Percentiles rank a stretch among this genome's conserved stretches.
Conservation (phyloP, 1,140 invertebrate genomes). For the Cotesia typhae region DNA sequence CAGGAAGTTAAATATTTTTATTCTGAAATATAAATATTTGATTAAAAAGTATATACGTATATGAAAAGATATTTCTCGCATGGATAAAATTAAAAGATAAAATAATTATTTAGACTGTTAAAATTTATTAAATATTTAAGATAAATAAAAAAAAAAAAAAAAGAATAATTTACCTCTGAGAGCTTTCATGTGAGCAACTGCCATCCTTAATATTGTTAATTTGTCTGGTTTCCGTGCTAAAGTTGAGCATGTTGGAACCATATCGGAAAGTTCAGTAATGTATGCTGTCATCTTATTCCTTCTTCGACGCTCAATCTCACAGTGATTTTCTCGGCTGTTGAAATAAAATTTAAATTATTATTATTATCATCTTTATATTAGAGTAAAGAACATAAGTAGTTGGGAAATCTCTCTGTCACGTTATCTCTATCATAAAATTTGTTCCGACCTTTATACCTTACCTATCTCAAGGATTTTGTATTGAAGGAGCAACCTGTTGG, state of each 20-base stretch:
- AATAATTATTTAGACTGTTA: background rate
- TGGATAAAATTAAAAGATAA: background rate
- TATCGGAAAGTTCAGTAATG: constrained; percentile 99
- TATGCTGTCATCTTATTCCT: constrained; percentile 99
- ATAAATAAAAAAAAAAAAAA: constrained; percentile 13
- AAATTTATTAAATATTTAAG: constrained; percentile 5
- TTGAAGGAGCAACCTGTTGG: constrained; percentile 25
- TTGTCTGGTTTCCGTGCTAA: constrained; percentile 98
- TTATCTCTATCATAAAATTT: background rate
- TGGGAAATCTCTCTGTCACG: background rate
- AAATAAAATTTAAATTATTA: constrained; percentile 31
- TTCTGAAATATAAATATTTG: background rate
- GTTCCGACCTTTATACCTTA: constrained; percentile 9
- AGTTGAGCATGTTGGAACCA: constrained; percentile 98
- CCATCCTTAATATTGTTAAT: constrained; percentile 98
- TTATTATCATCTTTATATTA: background rate
- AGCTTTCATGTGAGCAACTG: constrained; percentile 98
- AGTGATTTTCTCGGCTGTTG: constrained; percentile 95
- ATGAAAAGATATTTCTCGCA: no score
- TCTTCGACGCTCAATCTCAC: constrained; percentile 97
- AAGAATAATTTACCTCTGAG: constrained; percentile 80
- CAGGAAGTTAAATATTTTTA: constrained; percentile 14
- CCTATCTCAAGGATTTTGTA: constrained; percentile 1
- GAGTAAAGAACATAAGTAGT: background rate
- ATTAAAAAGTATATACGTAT: no score